These are phyloP conservation scores for Leptinotarsa tumamoca DNA, from an alignment of 2,888 invertebrate species.

Conservation along the genomic window DNA sequence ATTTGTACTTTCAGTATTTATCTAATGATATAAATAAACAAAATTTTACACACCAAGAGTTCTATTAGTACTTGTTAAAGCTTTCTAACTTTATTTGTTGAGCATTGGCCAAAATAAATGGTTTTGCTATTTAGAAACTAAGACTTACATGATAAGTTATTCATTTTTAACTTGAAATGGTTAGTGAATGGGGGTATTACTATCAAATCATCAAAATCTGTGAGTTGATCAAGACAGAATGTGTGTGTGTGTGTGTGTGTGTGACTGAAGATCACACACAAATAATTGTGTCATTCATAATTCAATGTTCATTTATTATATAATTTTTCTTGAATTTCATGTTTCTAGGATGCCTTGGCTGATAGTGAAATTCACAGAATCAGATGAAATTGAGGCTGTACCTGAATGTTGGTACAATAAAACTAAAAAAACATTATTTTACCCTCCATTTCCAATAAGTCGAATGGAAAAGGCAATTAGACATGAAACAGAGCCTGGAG, in stretches of 20 bases:
- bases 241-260: no score
- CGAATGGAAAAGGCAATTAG: conserved; percentile 1
- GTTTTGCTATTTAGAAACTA: not conserved
- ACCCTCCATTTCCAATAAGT: conserved; percentile 5
- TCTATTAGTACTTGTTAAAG: not conserved
- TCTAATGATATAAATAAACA: not conserved
- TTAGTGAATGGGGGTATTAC: not conserved
- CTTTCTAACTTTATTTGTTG: not conserved
- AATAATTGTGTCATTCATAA: not conserved
- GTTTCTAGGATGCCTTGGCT: conserved; percentile 5
- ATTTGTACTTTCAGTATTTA: conserved; percentile 5
- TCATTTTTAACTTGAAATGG: not conserved
- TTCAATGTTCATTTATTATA: not conserved
- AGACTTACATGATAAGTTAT: not conserved
- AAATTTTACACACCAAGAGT: conserved; percentile 2
- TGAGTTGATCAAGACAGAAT: no score
- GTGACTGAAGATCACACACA: not conserved
- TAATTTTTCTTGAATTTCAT: conserved; percentile 2
- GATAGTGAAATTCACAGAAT: conserved; percentile 3
- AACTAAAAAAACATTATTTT: not conserved
- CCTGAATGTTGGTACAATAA: not conserved
- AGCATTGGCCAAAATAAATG: no score
- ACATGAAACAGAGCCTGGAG: conserved; percentile 5
- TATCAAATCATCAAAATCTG: no score
- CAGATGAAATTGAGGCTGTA: conserved; percentile 5